These are phyloP conservation scores for Uropsilus gracilis DNA, from an alignment of 2,113 vertebrate species.

Conservation along the genomic window DNA sequence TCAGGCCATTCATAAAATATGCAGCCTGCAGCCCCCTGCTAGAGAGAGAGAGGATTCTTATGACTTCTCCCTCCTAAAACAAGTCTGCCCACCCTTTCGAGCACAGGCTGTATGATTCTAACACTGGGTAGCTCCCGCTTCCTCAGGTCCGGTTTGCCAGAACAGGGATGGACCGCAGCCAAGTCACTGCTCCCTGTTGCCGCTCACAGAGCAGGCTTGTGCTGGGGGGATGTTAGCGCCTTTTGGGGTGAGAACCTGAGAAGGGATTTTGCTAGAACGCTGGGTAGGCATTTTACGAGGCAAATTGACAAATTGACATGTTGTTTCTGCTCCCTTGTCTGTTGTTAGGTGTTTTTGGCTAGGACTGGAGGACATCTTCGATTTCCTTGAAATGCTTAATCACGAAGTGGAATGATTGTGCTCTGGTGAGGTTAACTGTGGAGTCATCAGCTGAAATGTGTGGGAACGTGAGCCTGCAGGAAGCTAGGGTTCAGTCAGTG, in stretches of 20 bases:
- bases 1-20: neutral
- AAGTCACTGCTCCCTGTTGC: neutral
- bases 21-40: neutral
- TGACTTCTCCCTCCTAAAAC: neutral
- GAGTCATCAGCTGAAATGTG: neutral
- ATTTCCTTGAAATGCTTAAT: neutral
- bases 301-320: neutral
- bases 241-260: accelerated
- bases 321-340: neutral
- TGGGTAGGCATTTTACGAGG: neutral
- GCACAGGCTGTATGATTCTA: neutral
- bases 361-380: neutral
- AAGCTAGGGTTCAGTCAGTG: neutral
- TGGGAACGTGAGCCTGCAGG: conserved; percentile 19
- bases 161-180: neutral
- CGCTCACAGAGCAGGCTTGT: neutral
- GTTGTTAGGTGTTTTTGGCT: neutral
- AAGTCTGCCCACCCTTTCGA: neutral
- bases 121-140: neutral
- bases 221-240: neutral
- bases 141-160: neutral
- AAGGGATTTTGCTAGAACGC: neutral
- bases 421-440: neutral
- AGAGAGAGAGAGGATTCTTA: neutral
- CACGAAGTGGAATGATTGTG: neutral